These are phyloP conservation scores for Coelopa pilipes DNA, from an alignment of 2,888 invertebrate genomes.

Conservation along the genomic window DNA sequence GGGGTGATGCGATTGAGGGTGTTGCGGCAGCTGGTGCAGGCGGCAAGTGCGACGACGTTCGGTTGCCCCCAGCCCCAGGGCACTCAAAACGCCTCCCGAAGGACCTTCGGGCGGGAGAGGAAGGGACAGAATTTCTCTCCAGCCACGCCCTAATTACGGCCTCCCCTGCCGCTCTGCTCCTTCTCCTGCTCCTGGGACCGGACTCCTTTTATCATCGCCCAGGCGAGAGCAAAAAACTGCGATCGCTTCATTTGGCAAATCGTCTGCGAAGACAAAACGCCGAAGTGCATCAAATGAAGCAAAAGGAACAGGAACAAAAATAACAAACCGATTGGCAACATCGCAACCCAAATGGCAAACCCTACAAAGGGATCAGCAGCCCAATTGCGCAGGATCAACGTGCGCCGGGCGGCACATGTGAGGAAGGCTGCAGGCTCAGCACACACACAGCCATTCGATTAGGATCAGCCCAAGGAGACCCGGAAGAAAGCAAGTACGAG, in stretches of 20 bases:
- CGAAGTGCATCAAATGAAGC: conserved; percentile 43
- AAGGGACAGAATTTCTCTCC: too few species aligned
- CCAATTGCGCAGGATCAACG: conserved; percentile 34
- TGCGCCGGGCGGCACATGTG: conserved; percentile 22
- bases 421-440: conserved; percentile 9
- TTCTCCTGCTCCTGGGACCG: background rate
- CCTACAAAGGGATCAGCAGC: conserved; percentile 40
- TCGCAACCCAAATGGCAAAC: conserved; percentile 39
- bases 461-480: conserved; percentile 46
- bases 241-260: conserved; percentile 37
- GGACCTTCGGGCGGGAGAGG: too few species aligned
- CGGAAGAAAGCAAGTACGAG: too few species aligned
- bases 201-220: conserved; percentile 39
- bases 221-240: conserved; percentile 27
- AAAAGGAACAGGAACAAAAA: too few species aligned
- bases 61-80: too few species aligned
- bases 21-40: too few species aligned
- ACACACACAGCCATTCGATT: conserved; percentile 46
- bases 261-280: conserved; percentile 19
- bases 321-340: too few species aligned
- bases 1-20: background rate
- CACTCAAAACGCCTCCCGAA: background rate
- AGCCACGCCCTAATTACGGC: too few species aligned
- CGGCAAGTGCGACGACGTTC: too few species aligned
- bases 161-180: too few species aligned